phyloP scores from a whole-genome alignment of 2,797 vertebrate species.

The Selene dorsalis region DNA sequence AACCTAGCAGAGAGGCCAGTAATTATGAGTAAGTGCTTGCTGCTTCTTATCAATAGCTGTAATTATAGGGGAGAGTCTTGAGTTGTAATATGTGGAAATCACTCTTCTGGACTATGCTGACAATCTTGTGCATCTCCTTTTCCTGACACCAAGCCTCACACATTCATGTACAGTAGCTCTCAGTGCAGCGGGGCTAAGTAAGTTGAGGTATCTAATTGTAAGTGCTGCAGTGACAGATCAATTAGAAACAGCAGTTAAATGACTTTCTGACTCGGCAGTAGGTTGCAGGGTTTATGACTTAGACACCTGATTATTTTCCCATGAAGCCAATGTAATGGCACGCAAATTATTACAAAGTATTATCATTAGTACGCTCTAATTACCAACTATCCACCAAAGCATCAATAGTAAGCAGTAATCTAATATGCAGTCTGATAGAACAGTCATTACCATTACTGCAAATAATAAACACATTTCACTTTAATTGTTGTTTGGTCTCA shows the following conservation, averaged over 20 bases:
- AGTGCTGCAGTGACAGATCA: slow-evolving; percentile 28
- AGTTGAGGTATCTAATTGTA: slow-evolving; percentile 19
- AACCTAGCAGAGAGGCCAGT: slow-evolving; percentile 73
- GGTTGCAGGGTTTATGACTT: slow-evolving; percentile 33
- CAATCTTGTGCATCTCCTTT: slow-evolving; percentile 41
- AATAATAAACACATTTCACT: slow-evolving; percentile 35
- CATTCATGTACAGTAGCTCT: slow-evolving; percentile 10
- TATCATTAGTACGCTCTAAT: slow-evolving; percentile 33
- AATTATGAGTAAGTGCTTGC: slow-evolving; percentile 79
- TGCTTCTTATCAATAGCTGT: slow-evolving; percentile 80
- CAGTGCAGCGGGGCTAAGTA: slow-evolving; percentile 7
- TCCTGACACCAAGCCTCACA: slow-evolving; percentile 20
- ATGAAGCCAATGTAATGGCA: slow-evolving; percentile 40
- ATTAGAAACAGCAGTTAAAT: slow-evolving; percentile 41
- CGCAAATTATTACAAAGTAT: slow-evolving; percentile 44
- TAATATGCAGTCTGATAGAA: slow-evolving; percentile 5
- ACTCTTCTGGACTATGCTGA: slow-evolving; percentile 48
- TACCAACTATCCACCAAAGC: slow-evolving; percentile 26
- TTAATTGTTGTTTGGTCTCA: slow-evolving; percentile 34
- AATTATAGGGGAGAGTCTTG: slow-evolving; percentile 72
- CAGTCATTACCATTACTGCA: slow-evolving; percentile 36
- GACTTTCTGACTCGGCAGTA: slow-evolving; percentile 18
- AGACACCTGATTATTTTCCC: slow-evolving; percentile 42
- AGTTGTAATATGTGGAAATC: slow-evolving; percentile 57
- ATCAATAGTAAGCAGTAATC: slow-evolving; percentile 20